Conservation (phyloP, 2,797 vertebrate species). For the Enteromius treurensis region DNA sequence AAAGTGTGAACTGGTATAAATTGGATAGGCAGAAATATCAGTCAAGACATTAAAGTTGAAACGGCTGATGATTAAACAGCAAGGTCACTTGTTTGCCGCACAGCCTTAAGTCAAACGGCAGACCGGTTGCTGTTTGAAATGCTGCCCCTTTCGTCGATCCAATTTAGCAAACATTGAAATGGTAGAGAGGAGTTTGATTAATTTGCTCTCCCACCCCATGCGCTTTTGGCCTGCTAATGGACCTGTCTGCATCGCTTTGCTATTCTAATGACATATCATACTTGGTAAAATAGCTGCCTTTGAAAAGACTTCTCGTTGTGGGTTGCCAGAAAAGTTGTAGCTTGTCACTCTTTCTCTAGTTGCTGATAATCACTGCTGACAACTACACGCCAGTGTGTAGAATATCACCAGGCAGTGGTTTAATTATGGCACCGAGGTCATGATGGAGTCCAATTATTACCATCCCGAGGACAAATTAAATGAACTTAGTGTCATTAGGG, state of each 20-base stretch:
- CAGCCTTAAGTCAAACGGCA: background rate
- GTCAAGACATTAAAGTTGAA: slow-evolving; percentile 33
- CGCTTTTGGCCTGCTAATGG: background rate
- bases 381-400: slow-evolving; percentile 21
- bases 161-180: slow-evolving; percentile 27
- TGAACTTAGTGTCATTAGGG: slow-evolving; percentile 30
- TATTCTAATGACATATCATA: slow-evolving; percentile 20
- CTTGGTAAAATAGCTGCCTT: background rate
- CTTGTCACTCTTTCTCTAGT: slow-evolving; percentile 6
- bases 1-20: slow-evolving; percentile 28
- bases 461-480: slow-evolving; percentile 36
- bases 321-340: slow-evolving; percentile 8
- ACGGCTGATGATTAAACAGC: background rate
- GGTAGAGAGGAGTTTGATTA: slow-evolving; percentile 17
- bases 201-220: background rate
- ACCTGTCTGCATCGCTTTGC: background rate
- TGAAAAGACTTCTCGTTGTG: slow-evolving; percentile 3
- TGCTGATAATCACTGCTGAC: slow-evolving; percentile 37
- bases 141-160: slow-evolving; percentile 11
- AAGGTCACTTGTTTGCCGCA: slow-evolving; percentile 18
- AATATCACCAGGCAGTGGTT: slow-evolving; percentile 25
- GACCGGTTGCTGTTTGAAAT: slow-evolving; percentile 9
- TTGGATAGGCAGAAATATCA: slow-evolving; percentile 4
- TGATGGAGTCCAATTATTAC: slow-evolving; percentile 26
- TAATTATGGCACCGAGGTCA: slow-evolving; percentile 12